A percentile compares a stretch with the other conserved stretches of the same genome.
Conservation (phyloP, 2,113 vertebrate genomes). For the Arvicanthis niloticus region DNA sequence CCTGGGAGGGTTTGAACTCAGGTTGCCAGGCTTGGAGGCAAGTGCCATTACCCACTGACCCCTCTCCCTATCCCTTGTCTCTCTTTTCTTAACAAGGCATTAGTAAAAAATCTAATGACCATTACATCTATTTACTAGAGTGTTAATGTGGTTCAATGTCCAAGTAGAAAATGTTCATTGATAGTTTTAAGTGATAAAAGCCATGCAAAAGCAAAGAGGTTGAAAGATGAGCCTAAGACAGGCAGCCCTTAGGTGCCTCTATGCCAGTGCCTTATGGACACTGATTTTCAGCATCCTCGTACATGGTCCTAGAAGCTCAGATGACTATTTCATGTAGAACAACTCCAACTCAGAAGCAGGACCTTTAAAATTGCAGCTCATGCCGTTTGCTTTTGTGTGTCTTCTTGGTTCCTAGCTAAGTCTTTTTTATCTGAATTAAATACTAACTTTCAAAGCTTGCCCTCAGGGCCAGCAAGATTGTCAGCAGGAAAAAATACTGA, state of each 20-base stretch:
- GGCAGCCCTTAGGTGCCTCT: background rate
- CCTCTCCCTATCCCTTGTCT: background rate
- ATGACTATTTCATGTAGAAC: background rate
- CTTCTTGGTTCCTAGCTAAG: slow-evolving; percentile 22
- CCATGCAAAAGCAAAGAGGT: background rate
- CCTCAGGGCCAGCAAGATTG: background rate
- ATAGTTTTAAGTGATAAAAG: slow-evolving; percentile 16
- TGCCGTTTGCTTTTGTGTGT: background rate
- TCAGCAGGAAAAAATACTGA: background rate
- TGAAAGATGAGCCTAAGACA: background rate
- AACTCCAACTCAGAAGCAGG: background rate
- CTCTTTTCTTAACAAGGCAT: background rate
- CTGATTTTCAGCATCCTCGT: background rate
- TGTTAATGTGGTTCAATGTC: background rate
- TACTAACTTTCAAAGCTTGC: slow-evolving; percentile 29
- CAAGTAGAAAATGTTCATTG: background rate
- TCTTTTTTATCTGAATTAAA: background rate
- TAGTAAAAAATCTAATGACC: background rate
- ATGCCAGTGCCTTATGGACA: background rate
- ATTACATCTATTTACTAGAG: background rate
- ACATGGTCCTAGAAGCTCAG: background rate
- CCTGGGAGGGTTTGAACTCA: background rate
- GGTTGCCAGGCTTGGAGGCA: background rate
- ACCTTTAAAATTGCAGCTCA: background rate
- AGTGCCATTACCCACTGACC: background rate